Base-by-base conservation (phyloP, 2,797 vertebrate genomes). In the Falco concolor region DNA sequence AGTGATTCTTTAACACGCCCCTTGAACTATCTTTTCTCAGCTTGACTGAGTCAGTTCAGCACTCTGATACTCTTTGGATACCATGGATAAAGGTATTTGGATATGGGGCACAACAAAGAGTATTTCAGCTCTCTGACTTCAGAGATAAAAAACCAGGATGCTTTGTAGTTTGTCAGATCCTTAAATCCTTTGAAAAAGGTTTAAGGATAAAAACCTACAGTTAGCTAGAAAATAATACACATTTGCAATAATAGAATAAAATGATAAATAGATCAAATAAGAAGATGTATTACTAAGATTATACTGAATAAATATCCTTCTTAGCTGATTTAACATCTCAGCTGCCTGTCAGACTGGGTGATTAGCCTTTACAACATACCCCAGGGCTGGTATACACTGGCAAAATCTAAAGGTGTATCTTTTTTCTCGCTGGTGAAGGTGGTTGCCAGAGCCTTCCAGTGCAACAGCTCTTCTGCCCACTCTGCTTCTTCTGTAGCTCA, bases 181-280 rank as follows among this genome's bases (percentile, higher is more conserved):
- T 80, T 93, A 96, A 96, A 96, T 96, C 94, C 95, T 84, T 93
- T 93, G 90, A 90, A 82, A 82, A 92, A 93, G 88, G 74, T 93
- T 96, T 96, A 94, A 90, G 74, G 54, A 93, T 94, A 90, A 96
- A 96, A 96, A 13, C 23, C 17, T 84, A 82, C 30, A 67, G 44
- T 79, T 79, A 79, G 19, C 54, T 57, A 40, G 44, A 56, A 74
- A 93, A 87, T 70, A 94, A 96, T 90, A 64, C 77, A 70, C 12
- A 22, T 77, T 74, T 60, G 52, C 53, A 90, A 77, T 60, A 92
- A 92, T 60, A 90, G n/a, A 87, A 63, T 86, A 42, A 89, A 95
- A 89, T 89, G 60, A 65, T 64, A 87, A 88, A 84, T 64, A 96
- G 59, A 87, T 77, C 45, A 95, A 94, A 34, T 87, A 79, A 79